Percentiles rank a stretch among this genome's conserved stretches.
These are phyloP conservation scores for Drosophila maculinotata DNA, from an alignment of 2,888 invertebrate genomes.

Conservation along the genomic window DNA sequence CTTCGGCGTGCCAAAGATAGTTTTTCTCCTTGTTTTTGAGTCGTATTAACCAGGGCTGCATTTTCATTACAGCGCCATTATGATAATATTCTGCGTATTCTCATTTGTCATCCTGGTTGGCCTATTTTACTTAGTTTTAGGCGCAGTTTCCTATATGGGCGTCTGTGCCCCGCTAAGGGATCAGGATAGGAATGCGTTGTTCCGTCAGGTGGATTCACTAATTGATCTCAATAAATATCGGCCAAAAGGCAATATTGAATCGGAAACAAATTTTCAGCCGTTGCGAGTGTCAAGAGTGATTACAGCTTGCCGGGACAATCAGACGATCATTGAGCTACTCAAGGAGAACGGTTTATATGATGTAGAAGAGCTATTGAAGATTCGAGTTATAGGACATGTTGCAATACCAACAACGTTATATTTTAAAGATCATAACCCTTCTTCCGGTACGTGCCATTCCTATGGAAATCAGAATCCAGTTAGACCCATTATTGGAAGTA, in stretches of 20 bases:
- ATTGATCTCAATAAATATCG: constrained; percentile 86
- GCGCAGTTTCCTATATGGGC: not conserved
- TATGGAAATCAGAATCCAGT: no score
- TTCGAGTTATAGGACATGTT: constrained; percentile 19
- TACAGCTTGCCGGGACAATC: constrained; percentile 89
- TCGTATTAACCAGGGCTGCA: no score
- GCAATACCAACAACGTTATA: constrained; percentile 1
- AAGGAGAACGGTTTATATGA: constrained; percentile 44
- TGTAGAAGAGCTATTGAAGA: constrained; percentile 24
- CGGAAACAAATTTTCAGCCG: constrained; percentile 55
- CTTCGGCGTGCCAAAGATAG: no score
- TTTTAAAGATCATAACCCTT: constrained; percentile 9
- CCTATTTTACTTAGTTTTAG: not conserved
- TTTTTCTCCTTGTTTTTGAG: no score
- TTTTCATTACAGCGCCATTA: not conserved
- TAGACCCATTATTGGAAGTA: no score
- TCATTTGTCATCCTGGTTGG: constrained; percentile 1
- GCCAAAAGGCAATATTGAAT: constrained; percentile 53
- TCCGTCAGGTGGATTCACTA: constrained; percentile 87
- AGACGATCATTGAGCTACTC: constrained; percentile 88
- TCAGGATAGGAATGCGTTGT: constrained; percentile 88
- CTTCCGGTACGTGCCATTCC: rapidly evolving
- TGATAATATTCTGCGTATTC: not conserved
- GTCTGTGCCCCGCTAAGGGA: constrained; percentile 66
- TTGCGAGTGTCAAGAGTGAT: constrained; percentile 86